Base-by-base conservation (phyloP, 2,888 invertebrate genomes). In the Nomada hirtipes region DNA sequence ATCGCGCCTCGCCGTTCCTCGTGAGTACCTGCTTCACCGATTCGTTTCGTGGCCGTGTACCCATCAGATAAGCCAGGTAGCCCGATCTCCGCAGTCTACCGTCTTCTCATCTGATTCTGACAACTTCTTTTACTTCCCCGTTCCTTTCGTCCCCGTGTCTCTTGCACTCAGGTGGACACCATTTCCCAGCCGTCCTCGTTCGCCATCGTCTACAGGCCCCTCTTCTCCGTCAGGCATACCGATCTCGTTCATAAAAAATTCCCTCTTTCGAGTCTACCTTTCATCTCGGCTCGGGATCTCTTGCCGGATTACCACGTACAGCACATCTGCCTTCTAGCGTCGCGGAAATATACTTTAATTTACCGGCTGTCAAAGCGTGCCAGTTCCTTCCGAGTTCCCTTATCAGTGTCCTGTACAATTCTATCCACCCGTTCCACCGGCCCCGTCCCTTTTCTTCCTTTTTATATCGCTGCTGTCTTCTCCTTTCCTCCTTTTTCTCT, bases 311-410 rank as follows among this genome's bases (percentile, higher is more conserved):
- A 87, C 84, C 82, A 84, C 84, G 87, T 20, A 57, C 77, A 82
- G 79, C 84, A 78, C 84, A 86, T 86, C 87, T 83, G 86, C 86
- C 82, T 87, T 78, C 86, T 71, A 84, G 73, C 86, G 82, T 79
- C 84, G 84, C 76, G 84, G 86, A 87, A 86, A 87, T 87, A 87
- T 87, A 87, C 87, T 87, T 87, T 87, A 87, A 87, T 87, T 87
- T 87, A 87, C 87, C 72, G 84, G 87, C 87, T 87, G 87, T 87
- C 87, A 87, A 87, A 87, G 87, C 87, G 79, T 82, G 87, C 87
- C 87, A 87, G 85, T 78, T 86, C 79, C 87, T 81, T 73, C 79
- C 69, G 79, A 78, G 82, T 74, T 70, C 84, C 84, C 86, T 87
- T 87, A 87, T 87, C 87, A 84, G 85, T 77, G 77, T 78, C 79